Base-by-base conservation (phyloP, 2,113 vertebrate genomes). In the Melanostigma gelatinosum region DNA sequence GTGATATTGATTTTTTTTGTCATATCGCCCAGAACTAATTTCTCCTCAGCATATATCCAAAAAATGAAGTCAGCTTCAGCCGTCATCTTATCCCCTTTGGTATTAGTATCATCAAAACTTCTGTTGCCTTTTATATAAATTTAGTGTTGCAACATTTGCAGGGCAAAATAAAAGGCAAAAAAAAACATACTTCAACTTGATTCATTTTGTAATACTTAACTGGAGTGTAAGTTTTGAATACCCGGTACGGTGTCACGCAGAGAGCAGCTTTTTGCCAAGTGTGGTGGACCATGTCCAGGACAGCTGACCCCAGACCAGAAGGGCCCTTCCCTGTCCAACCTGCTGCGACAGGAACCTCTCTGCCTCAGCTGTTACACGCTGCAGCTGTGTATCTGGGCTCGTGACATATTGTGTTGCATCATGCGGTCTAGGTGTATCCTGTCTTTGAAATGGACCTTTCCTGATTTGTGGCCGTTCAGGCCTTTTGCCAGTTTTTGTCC, bases 301-400 rank as follows among this genome's bases (percentile, higher is more conserved):
- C 92, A 93, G 90, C 87, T 92, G 93, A 89, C 89, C 77, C 48
- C 54, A 48, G 69, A 54, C 72, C 72, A 88, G 72, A 89, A 91
- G 86, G 68, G 88, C 60, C 38, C 87, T 91, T 87, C 77, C 78
- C 79, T 79, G 85, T 91, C 86, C 64, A 69, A 88, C 90, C 84
- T 87, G 88, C 89, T 92, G 86, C 84, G 82, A 46, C 64, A 62
- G 8, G 27, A 76, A 72, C 80, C 79, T 77, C 77, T 91, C 84
- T 75, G 81, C 77, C 63, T 87, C 90, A 88, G 91, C 89, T 93
- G 90, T 90, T 85, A 46, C 34, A n/a, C 63, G 42, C 85, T 66
- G 75, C 60, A 40, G 42, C 44, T 20, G 1, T 22, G 3, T 12
- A 54, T 70, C 24, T 36, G 5, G 22, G 32, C 22, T 48, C 9